Conservation (phyloP, 2,888 invertebrate genomes). For the Cistogaster globosa region DNA sequence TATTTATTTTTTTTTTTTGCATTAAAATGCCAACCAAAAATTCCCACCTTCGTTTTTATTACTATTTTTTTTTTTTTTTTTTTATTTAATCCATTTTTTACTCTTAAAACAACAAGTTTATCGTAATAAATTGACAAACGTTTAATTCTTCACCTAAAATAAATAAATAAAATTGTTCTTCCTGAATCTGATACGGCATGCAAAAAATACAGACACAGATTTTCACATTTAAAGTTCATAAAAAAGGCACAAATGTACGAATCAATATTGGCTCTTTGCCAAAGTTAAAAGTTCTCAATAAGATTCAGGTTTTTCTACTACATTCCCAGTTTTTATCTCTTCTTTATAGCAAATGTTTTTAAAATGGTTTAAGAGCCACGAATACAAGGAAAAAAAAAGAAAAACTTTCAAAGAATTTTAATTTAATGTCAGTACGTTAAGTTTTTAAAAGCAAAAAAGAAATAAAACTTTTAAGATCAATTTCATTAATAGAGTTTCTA, state of each 20-base stretch:
- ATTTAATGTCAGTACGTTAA: constrained; percentile 56
- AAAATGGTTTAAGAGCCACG: too few relatives aligned
- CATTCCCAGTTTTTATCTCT: not conserved
- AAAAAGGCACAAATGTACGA: not conserved
- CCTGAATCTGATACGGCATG: not conserved
- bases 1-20: too few relatives aligned
- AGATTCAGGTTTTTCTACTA: constrained; percentile 16
- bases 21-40: too few relatives aligned
- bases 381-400: not conserved
- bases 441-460: constrained; percentile 5
- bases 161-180: constrained; percentile 10
- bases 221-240: constrained; percentile 12
- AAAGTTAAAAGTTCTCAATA: constrained; percentile 40
- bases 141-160: constrained; percentile 41
- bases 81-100: too few relatives aligned
- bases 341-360: too few relatives aligned
- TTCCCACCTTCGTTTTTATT: too few relatives aligned
- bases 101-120: too few relatives aligned
- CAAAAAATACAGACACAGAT: not conserved
- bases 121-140: constrained; percentile 27
- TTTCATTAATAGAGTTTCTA: constrained; percentile 56
- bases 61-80: too few relatives aligned
- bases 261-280: constrained; percentile 44
- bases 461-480: constrained; percentile 60
- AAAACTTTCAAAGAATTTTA: constrained; percentile 34